Percentiles rank a stretch among this genome's conserved stretches.
These are phyloP conservation scores for Heterodera schachtii DNA, from an alignment of 1,140 invertebrate genomes.

Conservation along the genomic window DNA sequence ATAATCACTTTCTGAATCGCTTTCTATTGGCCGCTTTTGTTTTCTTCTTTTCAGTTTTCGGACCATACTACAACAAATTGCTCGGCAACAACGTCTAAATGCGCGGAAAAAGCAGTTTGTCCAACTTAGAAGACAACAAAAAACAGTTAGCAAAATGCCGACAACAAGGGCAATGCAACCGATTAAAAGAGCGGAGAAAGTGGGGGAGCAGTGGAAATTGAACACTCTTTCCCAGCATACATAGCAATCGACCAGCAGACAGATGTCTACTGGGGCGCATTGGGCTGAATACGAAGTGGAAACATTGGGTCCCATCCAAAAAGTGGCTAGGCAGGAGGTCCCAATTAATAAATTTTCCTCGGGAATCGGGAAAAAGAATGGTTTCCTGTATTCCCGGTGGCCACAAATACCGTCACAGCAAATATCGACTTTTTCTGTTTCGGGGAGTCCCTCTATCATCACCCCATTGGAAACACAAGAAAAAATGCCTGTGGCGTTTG, in stretches of 20 bases:
- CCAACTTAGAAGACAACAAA: background rate
- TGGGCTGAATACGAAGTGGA: background rate
- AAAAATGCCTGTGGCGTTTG: too few species aligned
- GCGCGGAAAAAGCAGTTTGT: background rate
- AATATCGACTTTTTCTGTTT: background rate
- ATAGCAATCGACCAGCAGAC: background rate
- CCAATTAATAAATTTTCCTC: background rate
- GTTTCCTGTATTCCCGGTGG: background rate
- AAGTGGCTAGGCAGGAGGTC: background rate
- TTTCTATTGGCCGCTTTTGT: too few species aligned
- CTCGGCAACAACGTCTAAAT: too few species aligned
- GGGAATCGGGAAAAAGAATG: background rate
- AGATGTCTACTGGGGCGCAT: background rate
- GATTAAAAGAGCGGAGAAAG: background rate
- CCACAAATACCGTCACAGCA: background rate
- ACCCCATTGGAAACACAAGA: background rate
- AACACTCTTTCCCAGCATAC: background rate
- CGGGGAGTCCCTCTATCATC: background rate
- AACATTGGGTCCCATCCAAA: background rate
- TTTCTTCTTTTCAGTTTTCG: too few species aligned
- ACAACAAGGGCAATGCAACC: background rate
- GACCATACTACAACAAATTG: too few species aligned
- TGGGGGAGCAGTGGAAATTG: background rate
- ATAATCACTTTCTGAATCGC: too few species aligned
- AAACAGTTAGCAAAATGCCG: background rate